phyloP scores from a whole-genome alignment of 92 coral and sea anemone species.

The Epizoanthus scotinus region DNA sequence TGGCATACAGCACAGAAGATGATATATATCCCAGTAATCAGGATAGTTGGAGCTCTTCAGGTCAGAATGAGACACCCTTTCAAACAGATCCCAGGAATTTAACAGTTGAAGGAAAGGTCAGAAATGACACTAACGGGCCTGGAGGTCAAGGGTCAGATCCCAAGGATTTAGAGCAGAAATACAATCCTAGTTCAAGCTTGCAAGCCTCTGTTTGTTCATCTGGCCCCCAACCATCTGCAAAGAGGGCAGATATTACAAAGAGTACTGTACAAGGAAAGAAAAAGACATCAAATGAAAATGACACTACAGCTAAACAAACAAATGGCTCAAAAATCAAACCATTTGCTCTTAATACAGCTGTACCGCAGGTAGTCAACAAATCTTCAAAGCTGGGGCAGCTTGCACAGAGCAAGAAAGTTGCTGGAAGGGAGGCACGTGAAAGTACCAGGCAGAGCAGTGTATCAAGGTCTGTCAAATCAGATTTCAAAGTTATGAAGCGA shows the following conservation, averaged over 20 bases:
- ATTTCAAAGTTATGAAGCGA: slow-evolving; percentile 23
- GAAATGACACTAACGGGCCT: background rate
- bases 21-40: background rate
- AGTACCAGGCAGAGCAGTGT: slow-evolving; percentile 10
- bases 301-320: slow-evolving; percentile 32
- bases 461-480: slow-evolving; percentile 3
- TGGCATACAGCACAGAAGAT: slow-evolving; percentile 34
- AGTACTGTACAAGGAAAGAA: slow-evolving; percentile 11
- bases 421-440: background rate
- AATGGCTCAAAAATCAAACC: slow-evolving; percentile 42
- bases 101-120: background rate
- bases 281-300: slow-evolving; percentile 45
- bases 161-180: slow-evolving; percentile 1
- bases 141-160: slow-evolving; percentile 25
- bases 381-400: slow-evolving; percentile 17
- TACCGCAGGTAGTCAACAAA: slow-evolving; percentile 27
- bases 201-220: slow-evolving; percentile 5
- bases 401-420: slow-evolving; percentile 27
- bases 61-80: background rate
- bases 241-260: background rate
- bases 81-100: background rate
- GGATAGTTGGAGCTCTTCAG: background rate
- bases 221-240: background rate
- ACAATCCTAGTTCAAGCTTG: slow-evolving; percentile 10
- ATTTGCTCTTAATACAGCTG: slow-evolving; percentile 13